phyloP scores from a whole-genome alignment of 2,888 invertebrate genomes.

The Macropis europaea region DNA sequence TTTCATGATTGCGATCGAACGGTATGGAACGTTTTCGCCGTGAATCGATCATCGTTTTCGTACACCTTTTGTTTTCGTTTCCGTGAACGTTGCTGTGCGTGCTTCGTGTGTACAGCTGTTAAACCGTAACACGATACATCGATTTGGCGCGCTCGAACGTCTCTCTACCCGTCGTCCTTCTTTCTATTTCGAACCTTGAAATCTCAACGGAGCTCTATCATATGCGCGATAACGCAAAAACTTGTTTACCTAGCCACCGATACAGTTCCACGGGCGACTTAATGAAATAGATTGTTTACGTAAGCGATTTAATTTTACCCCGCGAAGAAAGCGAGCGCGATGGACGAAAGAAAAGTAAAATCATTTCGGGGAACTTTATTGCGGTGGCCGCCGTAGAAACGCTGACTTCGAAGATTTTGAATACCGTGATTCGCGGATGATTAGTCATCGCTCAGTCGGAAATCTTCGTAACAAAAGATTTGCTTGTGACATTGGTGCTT shows the following conservation, averaged over 20 bases:
- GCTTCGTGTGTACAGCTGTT: constrained; percentile 38
- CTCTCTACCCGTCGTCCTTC: constrained; percentile 9
- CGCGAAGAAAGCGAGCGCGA: not conserved
- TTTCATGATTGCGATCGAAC: no score
- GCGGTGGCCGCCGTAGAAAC: not conserved
- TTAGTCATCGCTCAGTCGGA: no score
- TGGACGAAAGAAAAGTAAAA: not conserved
- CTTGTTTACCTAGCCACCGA: not conserved
- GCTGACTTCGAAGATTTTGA: no score
- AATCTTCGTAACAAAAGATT: no score
- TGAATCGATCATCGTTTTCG: not conserved
- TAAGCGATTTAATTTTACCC: constrained; percentile 3
- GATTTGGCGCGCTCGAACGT: constrained; percentile 42
- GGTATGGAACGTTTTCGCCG: no score
- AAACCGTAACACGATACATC: constrained; percentile 17
- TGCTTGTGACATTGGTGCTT: no score
- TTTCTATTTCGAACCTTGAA: constrained; percentile 8
- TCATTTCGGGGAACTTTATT: not conserved
- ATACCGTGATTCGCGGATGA: no score
- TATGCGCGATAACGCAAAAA: not conserved
- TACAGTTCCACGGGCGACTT: not conserved
- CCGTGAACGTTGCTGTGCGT: no score
- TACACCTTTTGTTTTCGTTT: constrained; percentile 25
- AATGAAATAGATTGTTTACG: not conserved
- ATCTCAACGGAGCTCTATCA: constrained; percentile 1